Conservation (phyloP, 2,888 invertebrate genomes). For the Chymomyza fuscimana region DNA sequence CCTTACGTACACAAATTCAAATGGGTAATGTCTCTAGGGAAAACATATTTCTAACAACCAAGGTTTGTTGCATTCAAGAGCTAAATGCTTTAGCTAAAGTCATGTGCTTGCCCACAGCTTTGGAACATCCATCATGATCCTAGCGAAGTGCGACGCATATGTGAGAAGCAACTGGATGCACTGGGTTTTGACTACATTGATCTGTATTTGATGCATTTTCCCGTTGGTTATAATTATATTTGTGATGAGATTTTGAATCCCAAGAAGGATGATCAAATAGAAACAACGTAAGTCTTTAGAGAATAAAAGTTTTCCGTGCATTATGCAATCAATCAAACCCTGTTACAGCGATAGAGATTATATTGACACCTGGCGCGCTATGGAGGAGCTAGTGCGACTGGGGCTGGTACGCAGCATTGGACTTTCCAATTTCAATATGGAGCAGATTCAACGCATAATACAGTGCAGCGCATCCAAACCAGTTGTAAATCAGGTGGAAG, state of each 20-base stretch:
- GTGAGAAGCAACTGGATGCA: slow-evolving; percentile 83
- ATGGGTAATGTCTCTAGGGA: slow-evolving; percentile 84
- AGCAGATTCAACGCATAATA: slow-evolving; percentile 62
- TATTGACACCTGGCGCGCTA: slow-evolving; percentile 65
- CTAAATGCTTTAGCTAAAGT: not conserved
- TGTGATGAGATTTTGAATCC: slow-evolving; percentile 61
- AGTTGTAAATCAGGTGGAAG: slow-evolving; percentile 70
- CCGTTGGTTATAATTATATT: slow-evolving; percentile 83
- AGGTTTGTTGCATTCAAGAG: slow-evolving; percentile 61
- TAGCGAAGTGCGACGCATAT: slow-evolving; percentile 67
- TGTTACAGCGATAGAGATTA: slow-evolving; percentile 80
- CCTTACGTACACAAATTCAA: slow-evolving; percentile 82
- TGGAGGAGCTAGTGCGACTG: slow-evolving; percentile 62
- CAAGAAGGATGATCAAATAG: slow-evolving; percentile 51
- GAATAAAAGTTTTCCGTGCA: too few relatives aligned
- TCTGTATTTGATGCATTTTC: slow-evolving; percentile 89
- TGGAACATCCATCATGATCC: slow-evolving; percentile 67
- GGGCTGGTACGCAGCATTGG: slow-evolving; percentile 66
- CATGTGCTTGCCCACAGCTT: slow-evolving; percentile 38
- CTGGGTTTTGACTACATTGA: slow-evolving; percentile 88
- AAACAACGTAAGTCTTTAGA: not conserved
- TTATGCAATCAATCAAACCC: slow-evolving; percentile 22
- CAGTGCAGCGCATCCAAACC: slow-evolving; percentile 63
- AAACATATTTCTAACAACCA: slow-evolving; percentile 84
- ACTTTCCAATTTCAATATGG: slow-evolving; percentile 67